Percentiles rank a stretch among this genome's conserved stretches.
Conservation (phyloP, 2,113 vertebrate species). For the Micromys minutus region DNA sequence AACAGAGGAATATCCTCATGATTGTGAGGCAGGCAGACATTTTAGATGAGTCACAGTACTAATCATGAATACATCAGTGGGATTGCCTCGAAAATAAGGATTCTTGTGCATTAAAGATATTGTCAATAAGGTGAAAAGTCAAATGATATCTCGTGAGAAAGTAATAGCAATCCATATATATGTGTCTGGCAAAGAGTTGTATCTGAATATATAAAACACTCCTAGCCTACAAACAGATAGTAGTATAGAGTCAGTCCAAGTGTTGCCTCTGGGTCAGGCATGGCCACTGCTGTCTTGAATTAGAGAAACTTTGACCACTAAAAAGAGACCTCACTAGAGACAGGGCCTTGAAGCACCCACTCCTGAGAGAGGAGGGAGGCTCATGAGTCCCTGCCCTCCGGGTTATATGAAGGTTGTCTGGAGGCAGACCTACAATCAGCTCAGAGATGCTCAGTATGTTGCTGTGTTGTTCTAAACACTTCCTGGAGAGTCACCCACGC, state of each 20-base stretch:
- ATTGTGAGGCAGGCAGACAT: background rate
- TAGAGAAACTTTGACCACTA: background rate
- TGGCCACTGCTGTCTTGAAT: background rate
- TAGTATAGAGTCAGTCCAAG: background rate
- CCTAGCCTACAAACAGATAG: background rate
- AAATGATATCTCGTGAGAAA: background rate
- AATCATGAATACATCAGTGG: background rate
- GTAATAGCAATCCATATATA: background rate
- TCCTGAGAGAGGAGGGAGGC: no score
- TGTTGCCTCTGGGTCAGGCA: background rate
- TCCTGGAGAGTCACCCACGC: background rate
- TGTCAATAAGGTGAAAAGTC: background rate
- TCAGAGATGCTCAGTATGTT: background rate
- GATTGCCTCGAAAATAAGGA: background rate
- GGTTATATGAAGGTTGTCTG: background rate
- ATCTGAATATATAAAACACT: background rate
- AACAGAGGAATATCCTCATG: background rate
- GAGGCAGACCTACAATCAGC: background rate
- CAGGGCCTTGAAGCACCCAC: no score
- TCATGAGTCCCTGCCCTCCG: background rate
- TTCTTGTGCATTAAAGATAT: background rate
- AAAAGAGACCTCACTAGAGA: background rate
- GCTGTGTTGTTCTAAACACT: background rate
- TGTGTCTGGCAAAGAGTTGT: background rate
- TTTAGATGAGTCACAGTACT: background rate